Conservation (phyloP, 2,888 invertebrate species). For the Mallateleia sp. region DNA sequence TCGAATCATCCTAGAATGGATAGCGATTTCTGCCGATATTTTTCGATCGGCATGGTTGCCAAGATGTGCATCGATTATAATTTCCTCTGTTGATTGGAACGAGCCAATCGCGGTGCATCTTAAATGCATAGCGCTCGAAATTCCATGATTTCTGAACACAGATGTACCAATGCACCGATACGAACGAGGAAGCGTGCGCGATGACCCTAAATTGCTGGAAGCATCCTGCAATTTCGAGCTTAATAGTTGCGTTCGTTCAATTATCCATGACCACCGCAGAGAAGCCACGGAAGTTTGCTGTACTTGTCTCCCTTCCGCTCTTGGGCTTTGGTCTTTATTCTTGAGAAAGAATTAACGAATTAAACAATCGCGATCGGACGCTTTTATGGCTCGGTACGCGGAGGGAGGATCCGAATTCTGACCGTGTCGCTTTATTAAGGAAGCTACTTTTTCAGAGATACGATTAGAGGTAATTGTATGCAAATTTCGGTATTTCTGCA, state of each 20-base stretch:
- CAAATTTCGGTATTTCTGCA: neutral
- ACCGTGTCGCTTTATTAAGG: neutral
- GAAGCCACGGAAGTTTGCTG: conserved; percentile 72
- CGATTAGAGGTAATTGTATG: conserved; percentile 3
- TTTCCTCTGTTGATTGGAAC: conserved; percentile 78
- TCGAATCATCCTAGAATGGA: conserved; percentile 27
- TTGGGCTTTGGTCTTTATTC: conserved; percentile 60
- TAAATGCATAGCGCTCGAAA: conserved; percentile 60
- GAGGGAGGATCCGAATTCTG: neutral
- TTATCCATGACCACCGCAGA: conserved; percentile 79
- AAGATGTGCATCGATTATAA: conserved; percentile 60
- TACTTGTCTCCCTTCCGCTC: conserved; percentile 63
- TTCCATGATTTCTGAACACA: conserved; percentile 67
- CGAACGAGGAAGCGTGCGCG: conserved; percentile 75
- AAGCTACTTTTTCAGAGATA: neutral
- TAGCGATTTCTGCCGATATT: conserved; percentile 42
- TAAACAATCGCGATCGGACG: conserved; percentile 48
- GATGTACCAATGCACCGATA: conserved; percentile 56
- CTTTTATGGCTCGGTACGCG: neutral
- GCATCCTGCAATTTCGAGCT: conserved; percentile 85
- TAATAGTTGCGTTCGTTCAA: conserved; percentile 82
- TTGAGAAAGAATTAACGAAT: conserved; percentile 55
- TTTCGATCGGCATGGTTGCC: conserved; percentile 44
- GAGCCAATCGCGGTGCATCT: conserved; percentile 68
- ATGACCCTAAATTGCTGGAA: conserved; percentile 83